Percentiles rank a stretch among this genome's conserved stretches.
Evolutionary conservation across 2,113 vertebrate genomes (phyloP).

Genomic region (Spea bombifrons): DNA sequence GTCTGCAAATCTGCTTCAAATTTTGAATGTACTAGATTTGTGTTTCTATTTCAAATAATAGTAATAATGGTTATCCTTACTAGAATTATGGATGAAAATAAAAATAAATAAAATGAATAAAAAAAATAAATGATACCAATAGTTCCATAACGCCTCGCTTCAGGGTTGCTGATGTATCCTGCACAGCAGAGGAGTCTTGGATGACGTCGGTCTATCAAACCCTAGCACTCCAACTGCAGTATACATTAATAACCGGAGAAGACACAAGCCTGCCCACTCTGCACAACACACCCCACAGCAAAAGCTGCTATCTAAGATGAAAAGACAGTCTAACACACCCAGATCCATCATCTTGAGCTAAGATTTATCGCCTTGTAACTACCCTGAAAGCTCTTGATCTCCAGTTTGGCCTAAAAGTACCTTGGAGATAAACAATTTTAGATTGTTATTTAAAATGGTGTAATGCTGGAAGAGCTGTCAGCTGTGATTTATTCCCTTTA

Average conservation of each 20-base stretch:
- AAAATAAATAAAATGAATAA: no score
- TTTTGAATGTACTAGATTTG: no score
- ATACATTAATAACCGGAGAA: background rate
- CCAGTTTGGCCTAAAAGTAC: conserved; percentile 7
- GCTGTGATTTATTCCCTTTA: conserved; percentile 29
- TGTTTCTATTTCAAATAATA: no score
- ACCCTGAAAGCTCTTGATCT: conserved; percentile 4
- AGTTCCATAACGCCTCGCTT: no score
- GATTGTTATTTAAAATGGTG: conserved; percentile 36
- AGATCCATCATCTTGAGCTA: conserved; percentile 4
- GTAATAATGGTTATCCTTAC: no score
- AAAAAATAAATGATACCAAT: no score
- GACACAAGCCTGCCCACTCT: background rate
- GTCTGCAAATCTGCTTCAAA: no score
- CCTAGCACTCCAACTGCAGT: background rate
- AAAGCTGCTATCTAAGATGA: background rate
- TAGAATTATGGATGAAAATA: no score
- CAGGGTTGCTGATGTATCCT: no score
- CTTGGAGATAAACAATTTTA: conserved; percentile 8
- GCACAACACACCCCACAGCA: background rate
- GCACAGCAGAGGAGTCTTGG: no score
- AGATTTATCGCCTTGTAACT: conserved; percentile 21
- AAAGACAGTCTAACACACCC: background rate
- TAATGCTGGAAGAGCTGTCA: conserved; percentile 3
- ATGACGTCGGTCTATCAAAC: no score